Evolutionary conservation across 30 jellyfish, hydroid and myxozoan species (phyloP), one percentile per base, ranked within the genome.

Genomic region (Aurelia sp.): DNA sequence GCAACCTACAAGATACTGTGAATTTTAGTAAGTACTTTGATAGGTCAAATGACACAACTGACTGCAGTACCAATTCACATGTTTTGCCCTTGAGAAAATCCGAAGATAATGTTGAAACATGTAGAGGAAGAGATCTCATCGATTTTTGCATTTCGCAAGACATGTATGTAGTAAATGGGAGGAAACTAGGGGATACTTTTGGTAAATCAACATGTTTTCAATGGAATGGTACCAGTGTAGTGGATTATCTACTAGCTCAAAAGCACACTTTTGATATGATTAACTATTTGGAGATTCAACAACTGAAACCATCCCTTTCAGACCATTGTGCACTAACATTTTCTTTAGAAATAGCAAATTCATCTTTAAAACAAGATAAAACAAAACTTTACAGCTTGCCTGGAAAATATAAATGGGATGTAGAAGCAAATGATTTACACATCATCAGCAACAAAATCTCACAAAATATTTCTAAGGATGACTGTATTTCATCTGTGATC

Each of bases 351-450:
- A 53, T 53, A 53, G 16, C 65, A 53, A 53, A 53, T 53, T 53
- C 65, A 53, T 53, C 65, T 53, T 53, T 53, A 53, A 2, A 13
- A 2, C 65, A 53, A 53, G 65, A 53, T 53, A 53, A 13, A 53
- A 53, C 65, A 53, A 53, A 53, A 53, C 65, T 53, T 53, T 53
- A 53, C 65, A 53, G 65, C 65, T 53, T 53, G 4, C 75, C 75
- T 27, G 75, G 75, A 64, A 64, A 64, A 64, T 64, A 64, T 64
- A 64, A 1, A 64, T 64, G 75, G 75, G 75, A 64, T 64, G 75
- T 12, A 64, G 4, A 64, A 64, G 75, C 75, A 64, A 64, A 27
- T 27, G 33, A 27, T 27, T 27, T 27, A 64, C 75, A 64, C 75
- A 64, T 1, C 75, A 64, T 21, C 21, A 12, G 21, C 75, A 3